phyloP scores from a whole-genome alignment of 2,888 invertebrate genomes.

The Pandemis corylana region DNA sequence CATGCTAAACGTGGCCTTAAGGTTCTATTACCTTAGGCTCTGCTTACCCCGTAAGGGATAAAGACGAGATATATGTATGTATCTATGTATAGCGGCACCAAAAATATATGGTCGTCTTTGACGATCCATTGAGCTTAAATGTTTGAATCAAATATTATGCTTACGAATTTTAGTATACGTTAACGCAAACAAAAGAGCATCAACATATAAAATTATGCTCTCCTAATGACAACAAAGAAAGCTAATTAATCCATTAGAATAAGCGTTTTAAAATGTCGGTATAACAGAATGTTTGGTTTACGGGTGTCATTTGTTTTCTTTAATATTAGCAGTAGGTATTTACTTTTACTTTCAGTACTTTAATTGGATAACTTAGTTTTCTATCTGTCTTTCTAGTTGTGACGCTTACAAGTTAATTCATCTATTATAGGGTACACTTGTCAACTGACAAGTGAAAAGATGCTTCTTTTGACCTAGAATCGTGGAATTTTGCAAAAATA shows the following conservation, averaged over 20 bases:
- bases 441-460: no score
- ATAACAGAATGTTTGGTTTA: background rate
- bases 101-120: background rate
- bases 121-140: background rate
- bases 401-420: no score
- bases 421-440: no score
- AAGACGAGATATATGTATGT: no score
- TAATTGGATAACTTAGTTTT: no score
- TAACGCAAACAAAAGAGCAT: conserved; percentile 10
- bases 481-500: no score
- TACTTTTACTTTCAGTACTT: background rate
- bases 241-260: background rate
- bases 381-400: no score
- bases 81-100: background rate
- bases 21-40: no score
- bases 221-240: background rate
- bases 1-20: no score
- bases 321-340: background rate
- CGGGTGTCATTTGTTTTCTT: background rate
- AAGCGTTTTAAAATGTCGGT: background rate
- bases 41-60: no score
- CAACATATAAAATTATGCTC: background rate
- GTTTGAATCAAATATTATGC: conserved; percentile 8
- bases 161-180: conserved; percentile 5
- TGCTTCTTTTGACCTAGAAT: no score